phyloP scores from a whole-genome alignment of 2,113 vertebrate genomes.

The Perca fluviatilis region DNA sequence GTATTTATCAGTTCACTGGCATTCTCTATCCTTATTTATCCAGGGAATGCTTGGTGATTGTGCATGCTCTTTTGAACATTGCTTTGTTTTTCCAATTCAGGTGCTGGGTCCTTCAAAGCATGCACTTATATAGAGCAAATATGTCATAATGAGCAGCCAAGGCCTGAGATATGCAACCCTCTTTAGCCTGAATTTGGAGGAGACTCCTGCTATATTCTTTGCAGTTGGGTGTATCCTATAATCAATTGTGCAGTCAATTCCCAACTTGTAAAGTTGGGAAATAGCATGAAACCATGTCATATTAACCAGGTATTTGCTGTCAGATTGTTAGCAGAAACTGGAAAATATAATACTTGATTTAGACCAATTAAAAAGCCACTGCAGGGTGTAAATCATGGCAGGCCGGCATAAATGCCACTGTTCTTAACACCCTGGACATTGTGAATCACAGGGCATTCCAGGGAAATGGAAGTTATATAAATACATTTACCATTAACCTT shows the following conservation, averaged over 20 bases:
- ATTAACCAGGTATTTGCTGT: not conserved
- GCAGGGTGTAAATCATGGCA: conserved; percentile 10
- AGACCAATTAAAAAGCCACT: conserved; percentile 33
- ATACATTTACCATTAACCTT: conserved; percentile 12
- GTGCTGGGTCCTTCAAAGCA: conserved; percentile 12
- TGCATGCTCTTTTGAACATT: conserved; percentile 11
- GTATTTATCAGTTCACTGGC: conserved; percentile 64
- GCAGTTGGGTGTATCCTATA: not conserved
- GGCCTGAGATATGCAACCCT: not conserved
- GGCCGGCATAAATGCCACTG: not conserved
- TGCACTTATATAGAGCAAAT: conserved; percentile 18
- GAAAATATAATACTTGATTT: not conserved
- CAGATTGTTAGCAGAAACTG: not conserved
- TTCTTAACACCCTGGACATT: not conserved
- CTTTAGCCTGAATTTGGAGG: not conserved
- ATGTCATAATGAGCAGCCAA: conserved; percentile 7
- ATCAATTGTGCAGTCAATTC: not conserved
- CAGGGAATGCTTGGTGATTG: conserved; percentile 32
- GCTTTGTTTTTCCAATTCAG: not conserved
- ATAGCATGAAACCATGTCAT: not conserved
- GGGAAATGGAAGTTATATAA: not conserved
- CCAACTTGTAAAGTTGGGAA: not conserved
- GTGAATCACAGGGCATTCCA: not conserved
- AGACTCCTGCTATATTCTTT: not conserved
- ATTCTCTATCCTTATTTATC: conserved; percentile 51